Evolutionary conservation across 2,797 vertebrate species (phyloP), one percentile per base, ranked within the genome.

Genomic region (Urocyon cinereoargenteus): DNA sequence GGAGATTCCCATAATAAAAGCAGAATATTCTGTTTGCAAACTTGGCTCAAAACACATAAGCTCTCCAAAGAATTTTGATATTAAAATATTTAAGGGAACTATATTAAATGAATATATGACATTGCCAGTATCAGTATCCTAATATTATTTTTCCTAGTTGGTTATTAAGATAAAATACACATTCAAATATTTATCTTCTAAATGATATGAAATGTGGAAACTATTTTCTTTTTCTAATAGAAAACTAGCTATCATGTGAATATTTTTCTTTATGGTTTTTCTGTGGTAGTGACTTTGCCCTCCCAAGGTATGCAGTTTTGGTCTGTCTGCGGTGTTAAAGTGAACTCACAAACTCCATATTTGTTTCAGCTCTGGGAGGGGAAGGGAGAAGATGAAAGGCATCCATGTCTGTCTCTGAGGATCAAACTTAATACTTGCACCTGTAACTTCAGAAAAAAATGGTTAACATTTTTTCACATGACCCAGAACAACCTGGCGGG

Each of bases 101-200:
- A 75, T 34, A 70, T n/a, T 94, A n/a, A 70, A 92, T 93, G 93
- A 97, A 96, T 92, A 86, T 57, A 51, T 95, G 84, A 89, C 64
- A 82, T 62, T 89, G n/a, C 15, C 86, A 24, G 51, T 95, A 86
- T 70, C 88, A 24, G 51, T 94, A 86, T 70, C 34, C n/a, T 87
- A 66, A 95, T 82, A 21, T 36, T 96, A 94, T 86, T 97, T 96
- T 96, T 96, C 73, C 72, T 61, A 19, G 22, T 18, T 89, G 34
- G 28, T 59, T 96, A 86, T 95, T 95, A 95, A 96, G 95, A 91
- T 89, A 92, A 93, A 91, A 94, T 68, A 66, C 19, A 59, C 53
- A 70, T 70, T 91, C 84, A 95, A 62, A 91, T 82, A 88, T 93
- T 92, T 86, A 78, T 75, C 31, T 97, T 88, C 82, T 64, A 83